Base-by-base conservation (phyloP, 2,797 vertebrate genomes). In the Parambassis ranga region DNA sequence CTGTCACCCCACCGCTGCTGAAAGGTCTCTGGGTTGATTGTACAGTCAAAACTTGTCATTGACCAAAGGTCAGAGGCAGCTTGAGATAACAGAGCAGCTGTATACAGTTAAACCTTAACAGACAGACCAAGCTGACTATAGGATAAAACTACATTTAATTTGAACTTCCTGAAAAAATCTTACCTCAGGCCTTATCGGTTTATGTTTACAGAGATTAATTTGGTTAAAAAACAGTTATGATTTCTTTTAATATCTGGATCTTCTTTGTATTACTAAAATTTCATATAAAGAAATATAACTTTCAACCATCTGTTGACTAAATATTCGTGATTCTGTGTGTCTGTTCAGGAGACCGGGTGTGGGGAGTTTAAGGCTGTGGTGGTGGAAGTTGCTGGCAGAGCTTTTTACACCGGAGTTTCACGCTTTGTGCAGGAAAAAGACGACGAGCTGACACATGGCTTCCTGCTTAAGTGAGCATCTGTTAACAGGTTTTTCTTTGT, bases 371-470 rank as follows among this genome's bases (percentile, higher is more conserved):
- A 84, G 0, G 94, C 95, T 0, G 94, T 99, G 1, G 71, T 96
- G 2, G 96, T 99, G 74, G 97, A 99, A 86, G 96, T 98, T 0
- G 88, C 93, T 0, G 97, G 97, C 77, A 92, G 91, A 87, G 95
- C 96, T 1, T 93, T 95, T 87, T 98, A 99, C 80, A 97, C 92
- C 0, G 96, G 96, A 2, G 86, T 89, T 6, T 92, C 95, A n/a
- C 91, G 71, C 64, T 96, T 98, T 28, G 93, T 92, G 11, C 81
- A 95, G 0, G 97, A 99, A 84, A 85, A 87, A 0, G 86, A 92
- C 0, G 97, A 99, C 81, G 37, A 90, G 0, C 87, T 98, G 68
- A 92, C 79, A 48, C 58, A 90, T 0, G 97, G 97, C 2, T 99
- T 99, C 76, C 91, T 94, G 37, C 88, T 98, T 47, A 94, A 94